These are phyloP conservation scores for Corythoichthys intestinalis DNA, from an alignment of 2,113 vertebrate species.

Conservation along the genomic window DNA sequence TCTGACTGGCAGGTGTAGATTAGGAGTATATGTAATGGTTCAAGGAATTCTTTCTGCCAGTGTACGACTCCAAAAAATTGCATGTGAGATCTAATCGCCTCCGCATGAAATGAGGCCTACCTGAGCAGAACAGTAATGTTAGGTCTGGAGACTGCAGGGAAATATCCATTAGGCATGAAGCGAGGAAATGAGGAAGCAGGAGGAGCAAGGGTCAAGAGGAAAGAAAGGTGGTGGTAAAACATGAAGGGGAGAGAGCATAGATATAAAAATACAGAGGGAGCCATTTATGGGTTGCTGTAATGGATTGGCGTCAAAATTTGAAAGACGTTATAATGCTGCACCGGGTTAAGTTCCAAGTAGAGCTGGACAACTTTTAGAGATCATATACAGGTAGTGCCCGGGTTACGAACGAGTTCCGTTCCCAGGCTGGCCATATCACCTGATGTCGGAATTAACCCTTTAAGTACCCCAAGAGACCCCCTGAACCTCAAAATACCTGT, in stretches of 20 bases:
- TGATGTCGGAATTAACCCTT: too few relatives aligned
- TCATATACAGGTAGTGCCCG: too few relatives aligned
- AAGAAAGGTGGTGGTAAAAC: conserved; percentile 9
- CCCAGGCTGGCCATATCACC: too few relatives aligned
- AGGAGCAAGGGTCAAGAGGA: conserved; percentile 36
- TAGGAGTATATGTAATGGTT: conserved; percentile 36
- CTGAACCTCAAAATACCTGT: too few relatives aligned
- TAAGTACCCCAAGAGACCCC: too few relatives aligned
- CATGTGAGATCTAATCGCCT: conserved; percentile 68
- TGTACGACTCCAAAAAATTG: conserved; percentile 46
- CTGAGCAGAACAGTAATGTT: conserved; percentile 58
- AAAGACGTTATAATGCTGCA: conserved; percentile 1
- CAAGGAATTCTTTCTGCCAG: conserved; percentile 63
- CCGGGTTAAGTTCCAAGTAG: background rate
- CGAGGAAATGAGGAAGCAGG: conserved; percentile 23
- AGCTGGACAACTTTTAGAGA: too few relatives aligned
- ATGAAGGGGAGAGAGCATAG: conserved; percentile 1
- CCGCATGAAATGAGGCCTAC: conserved; percentile 69
- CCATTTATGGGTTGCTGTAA: background rate
- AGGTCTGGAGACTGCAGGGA: conserved; percentile 48
- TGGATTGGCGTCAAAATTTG: background rate
- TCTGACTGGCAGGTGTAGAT: background rate
- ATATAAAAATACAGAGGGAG: conserved; percentile 11
- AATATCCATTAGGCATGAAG: conserved; percentile 54
- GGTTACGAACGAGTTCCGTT: too few relatives aligned